Conservation (phyloP, 2,888 invertebrate genomes). For the Aricia artaxerxes region DNA sequence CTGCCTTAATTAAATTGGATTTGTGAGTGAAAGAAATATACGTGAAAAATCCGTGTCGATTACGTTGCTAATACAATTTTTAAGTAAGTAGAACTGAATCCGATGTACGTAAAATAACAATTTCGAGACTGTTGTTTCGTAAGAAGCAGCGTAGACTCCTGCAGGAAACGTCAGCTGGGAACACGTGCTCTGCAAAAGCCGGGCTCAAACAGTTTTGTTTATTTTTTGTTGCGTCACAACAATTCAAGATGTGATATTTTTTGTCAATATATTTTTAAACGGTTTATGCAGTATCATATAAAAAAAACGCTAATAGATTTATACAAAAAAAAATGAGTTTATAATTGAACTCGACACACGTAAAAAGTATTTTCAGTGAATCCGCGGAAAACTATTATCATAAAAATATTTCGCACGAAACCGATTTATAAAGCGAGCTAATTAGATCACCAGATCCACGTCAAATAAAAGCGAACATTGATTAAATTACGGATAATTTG, state of each 20-base stretch:
- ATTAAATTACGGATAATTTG: constrained; percentile 29
- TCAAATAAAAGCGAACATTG: constrained; percentile 26
- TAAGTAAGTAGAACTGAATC: background rate
- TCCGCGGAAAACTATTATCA: background rate
- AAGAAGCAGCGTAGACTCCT: constrained; percentile 44
- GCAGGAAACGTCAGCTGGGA: constrained; percentile 68
- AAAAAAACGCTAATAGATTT: background rate
- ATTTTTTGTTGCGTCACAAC: background rate
- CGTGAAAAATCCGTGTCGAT: constrained; percentile 78
- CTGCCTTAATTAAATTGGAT: constrained; percentile 81
- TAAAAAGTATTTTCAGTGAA: background rate
- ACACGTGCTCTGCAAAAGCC: constrained; percentile 42
- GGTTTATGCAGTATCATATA: background rate
- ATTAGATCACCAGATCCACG: constrained; percentile 25
- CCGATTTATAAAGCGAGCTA: constrained; percentile 7
- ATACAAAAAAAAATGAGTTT: background rate
- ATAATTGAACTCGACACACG: background rate
- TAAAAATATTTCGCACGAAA: background rate
- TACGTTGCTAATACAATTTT: constrained; percentile 52
- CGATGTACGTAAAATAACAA: background rate
- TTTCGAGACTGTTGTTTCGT: constrained; percentile 43
- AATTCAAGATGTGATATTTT: no score
- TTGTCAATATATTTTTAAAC: no score
- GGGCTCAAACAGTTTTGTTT: background rate
- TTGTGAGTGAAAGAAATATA: constrained; percentile 78